Evolutionary conservation across 2,797 vertebrate species (phyloP), one percentile per base, ranked within the genome.

Genomic region (Ctenopoma multispine): DNA sequence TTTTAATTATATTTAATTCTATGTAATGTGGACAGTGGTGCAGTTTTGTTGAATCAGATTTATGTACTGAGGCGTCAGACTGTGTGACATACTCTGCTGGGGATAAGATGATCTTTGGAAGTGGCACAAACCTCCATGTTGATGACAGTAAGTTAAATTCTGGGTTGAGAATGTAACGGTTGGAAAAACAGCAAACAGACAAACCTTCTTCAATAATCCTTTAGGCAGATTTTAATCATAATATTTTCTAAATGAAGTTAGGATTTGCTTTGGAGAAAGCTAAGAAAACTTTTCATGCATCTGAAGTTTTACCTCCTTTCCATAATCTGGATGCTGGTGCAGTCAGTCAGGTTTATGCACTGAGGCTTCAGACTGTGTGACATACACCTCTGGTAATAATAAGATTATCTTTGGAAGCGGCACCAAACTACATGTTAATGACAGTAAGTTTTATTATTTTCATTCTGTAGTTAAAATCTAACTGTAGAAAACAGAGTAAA

Each of bases 341-440:
- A 9, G 31, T 34, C 31, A 8, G 31, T 34, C 31, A 1, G 21
- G 69, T 90, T 85, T 68, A 27, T 65, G 83, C 50, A 4, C 36
- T 69, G 38, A 49, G 20, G 38, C 7, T 13, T 72, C 11, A 43
- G 29, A 56, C 48, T 90, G 87, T 88, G 87, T 68, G 82, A 81
- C 75, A 6, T 49, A 5, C 1, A 0, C 3, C 41, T 12, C 63
- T 53, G 46, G 23, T 20, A 1, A 0, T 23, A 21, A 73, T 49
- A 88, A 55, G 64, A 0, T 83, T 0, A 29, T 58, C 20, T 90
- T 88, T 83, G 88, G 84, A 55, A 65, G 24, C 0, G 85, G 85
- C 17, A 65, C 74, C 1, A 53, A 63, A 23, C 51, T 90, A 2
- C 49, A 21, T 1, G 5, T 87, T 59, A 29, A 38, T 23, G 12